Conservation (phyloP, 2,888 invertebrate genomes). For the Ligdia adustata region DNA sequence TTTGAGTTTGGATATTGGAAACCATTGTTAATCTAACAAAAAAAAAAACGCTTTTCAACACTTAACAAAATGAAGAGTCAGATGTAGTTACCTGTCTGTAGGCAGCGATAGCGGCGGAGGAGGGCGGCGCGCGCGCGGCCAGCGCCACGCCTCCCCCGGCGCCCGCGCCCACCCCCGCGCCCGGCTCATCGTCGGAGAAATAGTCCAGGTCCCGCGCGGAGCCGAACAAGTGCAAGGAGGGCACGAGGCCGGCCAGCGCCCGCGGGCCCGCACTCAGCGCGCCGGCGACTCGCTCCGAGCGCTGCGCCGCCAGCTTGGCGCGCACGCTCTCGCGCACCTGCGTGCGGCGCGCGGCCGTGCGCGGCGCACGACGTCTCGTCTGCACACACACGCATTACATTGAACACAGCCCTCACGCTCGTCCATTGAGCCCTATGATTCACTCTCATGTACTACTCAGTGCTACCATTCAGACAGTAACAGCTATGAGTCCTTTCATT, state of each 20-base stretch:
- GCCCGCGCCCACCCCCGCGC: slow-evolving; percentile 34
- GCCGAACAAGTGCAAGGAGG: slow-evolving; percentile 85
- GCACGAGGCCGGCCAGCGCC: slow-evolving; percentile 48
- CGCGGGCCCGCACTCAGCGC: slow-evolving; percentile 36
- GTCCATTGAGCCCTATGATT: too few relatives aligned
- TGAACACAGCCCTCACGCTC: neutral
- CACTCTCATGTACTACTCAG: too few relatives aligned
- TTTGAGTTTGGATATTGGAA: too few relatives aligned
- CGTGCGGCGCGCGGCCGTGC: slow-evolving; percentile 71
- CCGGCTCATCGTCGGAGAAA: slow-evolving; percentile 81
- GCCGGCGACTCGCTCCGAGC: slow-evolving; percentile 28
- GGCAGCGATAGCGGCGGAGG: slow-evolving; percentile 70
- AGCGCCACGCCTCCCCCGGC: slow-evolving; percentile 64
- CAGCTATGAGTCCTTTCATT: too few relatives aligned
- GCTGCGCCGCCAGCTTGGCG: slow-evolving; percentile 53
- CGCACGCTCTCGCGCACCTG: slow-evolving; percentile 70
- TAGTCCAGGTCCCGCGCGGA: slow-evolving; percentile 87
- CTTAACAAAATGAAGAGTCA: too few relatives aligned
- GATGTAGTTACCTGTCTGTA: slow-evolving; percentile 67
- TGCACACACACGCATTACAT: slow-evolving; percentile 32
- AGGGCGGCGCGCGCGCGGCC: slow-evolving; percentile 61
- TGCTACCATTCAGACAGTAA: too few relatives aligned
- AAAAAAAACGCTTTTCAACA: too few relatives aligned
- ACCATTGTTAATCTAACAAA: too few relatives aligned
- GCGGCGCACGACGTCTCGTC: slow-evolving; percentile 56